Evolutionary conservation across 2,888 invertebrate genomes (phyloP).

Genomic region (Acleris emargana): DNA sequence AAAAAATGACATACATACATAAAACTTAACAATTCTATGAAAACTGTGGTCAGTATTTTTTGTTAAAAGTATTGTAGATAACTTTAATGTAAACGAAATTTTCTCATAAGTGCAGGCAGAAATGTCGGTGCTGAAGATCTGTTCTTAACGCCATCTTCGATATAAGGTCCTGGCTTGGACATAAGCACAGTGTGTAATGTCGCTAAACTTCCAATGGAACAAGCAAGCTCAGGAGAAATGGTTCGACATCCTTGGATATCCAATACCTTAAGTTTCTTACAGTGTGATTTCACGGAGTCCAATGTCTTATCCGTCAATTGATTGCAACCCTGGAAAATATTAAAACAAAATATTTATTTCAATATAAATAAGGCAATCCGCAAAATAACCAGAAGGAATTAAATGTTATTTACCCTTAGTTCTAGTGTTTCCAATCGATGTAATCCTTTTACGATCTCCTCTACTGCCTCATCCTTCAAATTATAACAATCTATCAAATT

Average conservation of each 20-base stretch:
- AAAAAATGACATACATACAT: neutral
- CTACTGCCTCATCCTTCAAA: conserved; percentile 85
- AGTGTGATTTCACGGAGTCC: conserved; percentile 74
- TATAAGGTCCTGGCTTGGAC: conserved; percentile 76
- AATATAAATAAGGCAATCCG: too few species aligned
- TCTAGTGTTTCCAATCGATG: conserved; percentile 83
- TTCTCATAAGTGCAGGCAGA: conserved; percentile 69
- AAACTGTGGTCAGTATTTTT: conserved; percentile 2
- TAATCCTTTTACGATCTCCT: conserved; percentile 64
- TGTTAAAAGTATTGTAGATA: conserved; percentile 50
- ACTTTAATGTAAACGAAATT: conserved; percentile 65
- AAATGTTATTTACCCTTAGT: conserved; percentile 73
- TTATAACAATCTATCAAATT: conserved; percentile 87
- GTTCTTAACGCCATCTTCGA: conserved; percentile 67
- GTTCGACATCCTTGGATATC: conserved; percentile 83
- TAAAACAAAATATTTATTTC: conserved; percentile 7
- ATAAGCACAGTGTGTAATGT: conserved; percentile 75
- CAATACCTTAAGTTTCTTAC: conserved; percentile 80
- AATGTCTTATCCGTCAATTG: conserved; percentile 84
- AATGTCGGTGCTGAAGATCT: conserved; percentile 69
- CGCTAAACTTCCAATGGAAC: conserved; percentile 64
- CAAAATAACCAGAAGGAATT: neutral
- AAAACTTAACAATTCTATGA: conserved; percentile 1
- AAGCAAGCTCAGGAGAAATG: conserved; percentile 75
- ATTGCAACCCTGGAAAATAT: conserved; percentile 82